phyloP scores from a whole-genome alignment of 2,888 invertebrate genomes.

The Gymnoscelis rufifasciata region DNA sequence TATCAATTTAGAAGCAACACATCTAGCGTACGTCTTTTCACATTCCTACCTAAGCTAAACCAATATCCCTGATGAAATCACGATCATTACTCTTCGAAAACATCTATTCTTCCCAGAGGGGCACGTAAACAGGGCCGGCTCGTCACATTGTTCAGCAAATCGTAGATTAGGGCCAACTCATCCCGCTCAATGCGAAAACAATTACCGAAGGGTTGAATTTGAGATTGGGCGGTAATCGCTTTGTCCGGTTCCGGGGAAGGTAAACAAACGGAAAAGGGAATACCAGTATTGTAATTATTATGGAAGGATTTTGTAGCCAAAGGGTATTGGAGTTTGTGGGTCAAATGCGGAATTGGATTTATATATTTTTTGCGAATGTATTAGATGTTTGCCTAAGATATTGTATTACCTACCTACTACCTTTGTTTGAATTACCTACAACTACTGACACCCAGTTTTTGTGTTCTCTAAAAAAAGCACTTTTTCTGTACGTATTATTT shows the following conservation, averaged over 20 bases:
- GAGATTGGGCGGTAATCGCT: slow-evolving; percentile 19
- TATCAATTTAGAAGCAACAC: no score
- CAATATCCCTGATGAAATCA: not conserved
- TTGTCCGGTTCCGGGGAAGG: slow-evolving; percentile 10
- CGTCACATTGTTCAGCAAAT: slow-evolving; percentile 13
- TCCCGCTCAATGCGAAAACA: slow-evolving; percentile 20
- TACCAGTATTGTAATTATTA: slow-evolving; percentile 14
- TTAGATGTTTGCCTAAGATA: no score
- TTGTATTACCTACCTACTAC: no score
- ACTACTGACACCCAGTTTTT: no score
- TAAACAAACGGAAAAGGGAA: slow-evolving; percentile 8
- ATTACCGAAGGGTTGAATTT: slow-evolving; percentile 20
- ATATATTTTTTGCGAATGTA: not conserved
- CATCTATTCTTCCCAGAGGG: not conserved
- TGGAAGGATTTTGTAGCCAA: slow-evolving; percentile 6
- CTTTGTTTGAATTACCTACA: no score
- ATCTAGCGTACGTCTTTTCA: no score
- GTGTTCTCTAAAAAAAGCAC: no score
- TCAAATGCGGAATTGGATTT: slow-evolving; percentile 6
- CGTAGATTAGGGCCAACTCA: slow-evolving; percentile 17
- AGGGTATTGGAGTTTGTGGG: slow-evolving; percentile 2
- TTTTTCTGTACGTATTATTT: no score
- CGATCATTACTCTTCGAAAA: not conserved
- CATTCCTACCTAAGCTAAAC: not conserved
- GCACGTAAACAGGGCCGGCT: not conserved